phyloP scores from a whole-genome alignment of 2,797 vertebrate genomes.

The Parauchenoglanis ngamensis region DNA sequence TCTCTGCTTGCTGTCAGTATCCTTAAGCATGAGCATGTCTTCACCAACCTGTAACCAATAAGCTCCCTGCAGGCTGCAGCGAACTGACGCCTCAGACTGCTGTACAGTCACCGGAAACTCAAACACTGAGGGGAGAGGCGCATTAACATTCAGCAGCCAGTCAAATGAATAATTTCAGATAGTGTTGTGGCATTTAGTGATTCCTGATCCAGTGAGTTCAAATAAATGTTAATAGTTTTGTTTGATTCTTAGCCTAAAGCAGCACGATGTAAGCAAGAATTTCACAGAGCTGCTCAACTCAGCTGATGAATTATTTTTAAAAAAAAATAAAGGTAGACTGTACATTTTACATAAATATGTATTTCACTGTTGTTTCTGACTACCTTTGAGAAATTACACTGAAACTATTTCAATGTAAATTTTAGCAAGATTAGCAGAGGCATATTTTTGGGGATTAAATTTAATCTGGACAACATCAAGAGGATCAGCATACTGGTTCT shows the following conservation, averaged over 20 bases:
- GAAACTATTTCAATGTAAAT: no score
- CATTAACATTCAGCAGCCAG: background rate
- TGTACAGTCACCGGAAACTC: slow-evolving; percentile 83
- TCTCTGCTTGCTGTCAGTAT: slow-evolving; percentile 67
- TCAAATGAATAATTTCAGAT: background rate
- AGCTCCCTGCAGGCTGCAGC: slow-evolving; percentile 80
- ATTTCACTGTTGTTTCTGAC: no score
- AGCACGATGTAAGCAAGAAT: background rate
- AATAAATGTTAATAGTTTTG: background rate
- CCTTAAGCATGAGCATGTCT: slow-evolving; percentile 77
- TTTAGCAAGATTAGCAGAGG: slow-evolving; percentile 11
- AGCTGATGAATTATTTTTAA: background rate
- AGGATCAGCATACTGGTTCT: slow-evolving; percentile 69
- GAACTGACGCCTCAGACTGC: slow-evolving; percentile 80
- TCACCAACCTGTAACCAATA: slow-evolving; percentile 81
- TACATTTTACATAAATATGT: background rate
- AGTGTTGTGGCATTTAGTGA: background rate
- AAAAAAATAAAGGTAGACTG: background rate
- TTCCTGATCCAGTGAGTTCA: background rate
- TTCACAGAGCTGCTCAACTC: background rate
- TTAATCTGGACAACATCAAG: slow-evolving; percentile 48
- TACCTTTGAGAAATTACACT: no score
- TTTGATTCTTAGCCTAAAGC: background rate
- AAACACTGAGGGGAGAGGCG: slow-evolving; percentile 66
- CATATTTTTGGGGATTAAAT: slow-evolving; percentile 17